Percentiles rank a stretch among this genome's conserved stretches.
phyloP scores from a whole-genome alignment of 2,113 vertebrate genomes.

The Pedionomus torquatus region DNA sequence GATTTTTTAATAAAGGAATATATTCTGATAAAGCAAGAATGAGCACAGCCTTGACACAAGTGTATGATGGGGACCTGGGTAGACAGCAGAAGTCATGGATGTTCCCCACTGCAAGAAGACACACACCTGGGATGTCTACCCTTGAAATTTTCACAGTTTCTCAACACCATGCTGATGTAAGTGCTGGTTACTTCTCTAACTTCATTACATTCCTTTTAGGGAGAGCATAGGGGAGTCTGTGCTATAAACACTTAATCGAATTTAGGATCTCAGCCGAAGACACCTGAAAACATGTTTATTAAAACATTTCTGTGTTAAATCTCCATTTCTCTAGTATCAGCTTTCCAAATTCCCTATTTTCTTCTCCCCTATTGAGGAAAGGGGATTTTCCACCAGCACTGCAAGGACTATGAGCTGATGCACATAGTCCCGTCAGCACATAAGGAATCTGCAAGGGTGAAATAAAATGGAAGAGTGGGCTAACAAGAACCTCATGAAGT shows the following conservation, averaged over 20 bases:
- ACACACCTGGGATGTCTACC: not conserved
- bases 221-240: fast-evolving
- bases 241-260: not conserved
- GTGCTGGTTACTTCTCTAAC: not conserved
- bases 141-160: not conserved
- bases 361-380: not conserved
- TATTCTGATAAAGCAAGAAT: not conserved
- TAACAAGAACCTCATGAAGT: not conserved
- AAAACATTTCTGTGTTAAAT: not conserved
- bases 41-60: not conserved
- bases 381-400: not conserved
- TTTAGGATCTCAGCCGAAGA: not conserved
- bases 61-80: fast-evolving
- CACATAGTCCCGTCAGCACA: not conserved
- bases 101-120: not conserved
- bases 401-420: not conserved
- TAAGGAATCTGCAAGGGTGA: not conserved
- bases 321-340: not conserved
- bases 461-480: not conserved
- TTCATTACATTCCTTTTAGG: not conserved
- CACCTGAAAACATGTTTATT: not conserved
- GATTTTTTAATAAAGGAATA: not conserved
- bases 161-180: not conserved
- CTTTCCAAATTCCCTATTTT: not conserved
- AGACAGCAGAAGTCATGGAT: not conserved